These are phyloP conservation scores for Heliconius sara DNA, from an alignment of 2,888 invertebrate genomes.

Conservation along the genomic window DNA sequence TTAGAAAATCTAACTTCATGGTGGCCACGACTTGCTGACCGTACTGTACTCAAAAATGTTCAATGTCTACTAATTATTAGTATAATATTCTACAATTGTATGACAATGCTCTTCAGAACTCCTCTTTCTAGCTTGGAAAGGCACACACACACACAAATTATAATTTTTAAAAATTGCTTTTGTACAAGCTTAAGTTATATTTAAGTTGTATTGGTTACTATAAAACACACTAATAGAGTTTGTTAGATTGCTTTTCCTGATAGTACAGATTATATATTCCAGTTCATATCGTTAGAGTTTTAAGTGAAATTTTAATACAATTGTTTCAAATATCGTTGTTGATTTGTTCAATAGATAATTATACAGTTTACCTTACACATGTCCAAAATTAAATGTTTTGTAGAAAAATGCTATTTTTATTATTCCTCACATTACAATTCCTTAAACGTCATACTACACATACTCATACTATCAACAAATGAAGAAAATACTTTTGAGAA, in stretches of 20 bases:
- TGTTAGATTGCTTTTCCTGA: conserved; percentile 2
- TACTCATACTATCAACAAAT: neutral
- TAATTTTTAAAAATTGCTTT: neutral
- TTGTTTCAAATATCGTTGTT: conserved; percentile 31
- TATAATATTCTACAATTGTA: conserved; percentile 17
- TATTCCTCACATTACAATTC: conserved; percentile 5
- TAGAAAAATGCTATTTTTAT: conserved; percentile 30
- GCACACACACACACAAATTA: neutral
- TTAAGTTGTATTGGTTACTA: conserved; percentile 19
- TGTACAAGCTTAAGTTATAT: conserved; percentile 15
- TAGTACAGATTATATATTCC: conserved; percentile 25
- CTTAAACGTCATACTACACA: neutral
- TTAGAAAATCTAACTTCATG: no score
- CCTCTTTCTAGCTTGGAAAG: neutral
- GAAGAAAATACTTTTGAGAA: no score
- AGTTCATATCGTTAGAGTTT: conserved; percentile 24
- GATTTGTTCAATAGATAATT: conserved; percentile 32
- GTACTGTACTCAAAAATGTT: neutral
- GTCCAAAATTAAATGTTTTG: conserved; percentile 37
- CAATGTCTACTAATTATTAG: conserved; percentile 24
- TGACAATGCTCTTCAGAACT: neutral
- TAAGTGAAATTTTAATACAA: conserved; percentile 26
- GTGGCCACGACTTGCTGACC: no score
- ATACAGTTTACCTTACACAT: conserved; percentile 31
- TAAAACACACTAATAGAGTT: conserved; percentile 13